Conservation (phyloP, 92 coral and sea anemone species). For the Epizoanthus scotinus region DNA sequence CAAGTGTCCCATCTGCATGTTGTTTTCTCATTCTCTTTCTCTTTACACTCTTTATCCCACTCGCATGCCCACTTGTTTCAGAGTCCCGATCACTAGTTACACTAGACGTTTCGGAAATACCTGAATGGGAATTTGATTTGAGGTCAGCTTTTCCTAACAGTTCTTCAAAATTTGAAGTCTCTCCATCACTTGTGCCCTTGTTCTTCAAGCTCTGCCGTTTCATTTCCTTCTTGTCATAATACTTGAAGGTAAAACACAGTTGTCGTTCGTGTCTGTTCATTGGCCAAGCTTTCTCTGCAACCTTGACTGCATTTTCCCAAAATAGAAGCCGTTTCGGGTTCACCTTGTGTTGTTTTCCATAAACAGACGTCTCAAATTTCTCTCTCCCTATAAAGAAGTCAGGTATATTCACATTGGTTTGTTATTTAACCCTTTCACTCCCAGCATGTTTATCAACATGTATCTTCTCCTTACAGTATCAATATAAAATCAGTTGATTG, state of each 20-base stretch:
- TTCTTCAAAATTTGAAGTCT: conserved; percentile 14
- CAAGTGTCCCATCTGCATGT: conserved; percentile 33
- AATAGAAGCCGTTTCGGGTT: conserved; percentile 68
- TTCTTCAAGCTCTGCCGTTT: conserved; percentile 51
- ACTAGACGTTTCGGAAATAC: conserved; percentile 13
- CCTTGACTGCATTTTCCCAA: conserved; percentile 94
- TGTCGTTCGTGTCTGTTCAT: conserved; percentile 95
- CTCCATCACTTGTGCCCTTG: conserved; percentile 49
- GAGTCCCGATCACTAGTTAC: conserved; percentile 22
- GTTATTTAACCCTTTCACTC: too few relatives aligned
- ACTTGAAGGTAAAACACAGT: conserved; percentile 88
- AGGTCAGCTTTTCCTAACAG: conserved; percentile 6
- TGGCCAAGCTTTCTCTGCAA: conserved; percentile 92
- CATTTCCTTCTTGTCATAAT: conserved; percentile 67
- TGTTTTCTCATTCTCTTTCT: conserved; percentile 36
- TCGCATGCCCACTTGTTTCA: not conserved
- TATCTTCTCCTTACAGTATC: too few relatives aligned
- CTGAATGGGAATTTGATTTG: not conserved
- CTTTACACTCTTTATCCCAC: not conserved
- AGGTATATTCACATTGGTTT: too few relatives aligned
- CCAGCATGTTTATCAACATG: too few relatives aligned
- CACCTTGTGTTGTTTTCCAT: conserved; percentile 80
- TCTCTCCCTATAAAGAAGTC: conserved; percentile 66
- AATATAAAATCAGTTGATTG: too few relatives aligned
- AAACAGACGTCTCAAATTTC: conserved; percentile 79